phyloP scores from a whole-genome alignment of 2,888 invertebrate species.

The Sarcophaga variegata region DNA sequence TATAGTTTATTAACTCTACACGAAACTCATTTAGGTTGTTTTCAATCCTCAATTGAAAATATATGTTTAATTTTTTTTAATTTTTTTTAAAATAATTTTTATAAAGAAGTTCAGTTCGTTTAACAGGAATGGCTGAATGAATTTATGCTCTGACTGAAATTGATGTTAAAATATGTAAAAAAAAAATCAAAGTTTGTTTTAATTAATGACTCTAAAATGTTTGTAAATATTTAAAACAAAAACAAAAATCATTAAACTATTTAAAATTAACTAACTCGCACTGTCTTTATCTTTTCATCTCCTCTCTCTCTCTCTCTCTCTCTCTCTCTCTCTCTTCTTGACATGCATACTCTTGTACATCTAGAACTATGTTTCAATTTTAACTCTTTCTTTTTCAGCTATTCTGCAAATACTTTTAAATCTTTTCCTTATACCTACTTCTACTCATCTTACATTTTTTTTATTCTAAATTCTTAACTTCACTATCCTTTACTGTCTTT shows the following conservation, averaged over 20 bases:
- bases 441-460: not conserved
- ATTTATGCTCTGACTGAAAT: conserved; percentile 52
- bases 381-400: no score
- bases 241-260: conserved; percentile 62
- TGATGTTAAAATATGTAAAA: conserved; percentile 43
- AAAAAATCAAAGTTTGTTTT: conserved; percentile 55
- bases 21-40: conserved; percentile 58
- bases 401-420: not conserved
- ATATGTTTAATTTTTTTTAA: conserved; percentile 7
- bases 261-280: conserved; percentile 53
- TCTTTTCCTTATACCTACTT: not conserved
- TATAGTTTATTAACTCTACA: conserved; percentile 66
- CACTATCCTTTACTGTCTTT: not conserved
- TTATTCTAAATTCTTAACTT: not conserved
- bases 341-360: no score
- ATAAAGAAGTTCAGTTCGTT: conserved; percentile 18
- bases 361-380: no score
- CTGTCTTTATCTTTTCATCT: conserved; percentile 36
- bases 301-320: not conserved
- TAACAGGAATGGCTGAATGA: conserved; percentile 16
- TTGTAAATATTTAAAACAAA: conserved; percentile 64
- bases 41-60: conserved; percentile 51
- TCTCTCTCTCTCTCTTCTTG: not conserved
- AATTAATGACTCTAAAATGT: conserved; percentile 50
- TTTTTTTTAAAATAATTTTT: not conserved